A percentile compares a stretch with the other conserved stretches of the same genome.
Conservation (phyloP, 1,140 invertebrate genomes). For the Hermatobates lingyangjiaoensis region DNA sequence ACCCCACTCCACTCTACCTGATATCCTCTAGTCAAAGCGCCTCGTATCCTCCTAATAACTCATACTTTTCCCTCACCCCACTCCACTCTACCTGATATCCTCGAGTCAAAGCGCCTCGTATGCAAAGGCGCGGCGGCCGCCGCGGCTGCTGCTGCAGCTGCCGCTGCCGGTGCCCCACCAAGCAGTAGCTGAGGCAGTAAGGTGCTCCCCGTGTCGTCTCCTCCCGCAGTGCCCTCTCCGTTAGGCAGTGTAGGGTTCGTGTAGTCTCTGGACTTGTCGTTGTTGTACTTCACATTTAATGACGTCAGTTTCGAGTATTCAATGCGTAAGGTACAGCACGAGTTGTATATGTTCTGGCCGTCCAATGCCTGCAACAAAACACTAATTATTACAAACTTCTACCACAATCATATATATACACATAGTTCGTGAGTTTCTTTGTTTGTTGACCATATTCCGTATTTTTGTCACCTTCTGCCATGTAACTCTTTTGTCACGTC, state of each 20-base stretch:
- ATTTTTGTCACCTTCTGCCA: no score
- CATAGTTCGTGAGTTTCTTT: no score
- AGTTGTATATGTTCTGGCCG: conserved; percentile 97
- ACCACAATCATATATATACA: no score
- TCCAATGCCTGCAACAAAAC: conserved; percentile 56
- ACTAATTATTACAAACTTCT: no score
- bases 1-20: no score
- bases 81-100: conserved; percentile 30
- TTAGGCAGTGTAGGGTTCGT: conserved; percentile 92
- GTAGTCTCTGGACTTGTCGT: conserved; percentile 97
- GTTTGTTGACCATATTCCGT: no score
- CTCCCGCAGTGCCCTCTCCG: conserved; percentile 56
- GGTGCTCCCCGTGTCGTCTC: conserved; percentile 26
- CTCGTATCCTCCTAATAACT: no score
- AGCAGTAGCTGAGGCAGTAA: conserved; percentile 42
- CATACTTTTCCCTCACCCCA: no score
- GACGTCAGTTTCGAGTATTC: conserved; percentile 96
- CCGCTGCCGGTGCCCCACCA: conserved; percentile 38
- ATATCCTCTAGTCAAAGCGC: no score
- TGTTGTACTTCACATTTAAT: conserved; percentile 98
- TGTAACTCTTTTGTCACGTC: no score
- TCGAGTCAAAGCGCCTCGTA: conserved; percentile 22
- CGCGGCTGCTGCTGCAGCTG: conserved; percentile 45
- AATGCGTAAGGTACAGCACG: conserved; percentile 95
- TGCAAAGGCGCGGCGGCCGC: conserved; percentile 27